Base-by-base conservation (phyloP, 2,797 vertebrate genomes). In the Distichodus sexfasciatus region DNA sequence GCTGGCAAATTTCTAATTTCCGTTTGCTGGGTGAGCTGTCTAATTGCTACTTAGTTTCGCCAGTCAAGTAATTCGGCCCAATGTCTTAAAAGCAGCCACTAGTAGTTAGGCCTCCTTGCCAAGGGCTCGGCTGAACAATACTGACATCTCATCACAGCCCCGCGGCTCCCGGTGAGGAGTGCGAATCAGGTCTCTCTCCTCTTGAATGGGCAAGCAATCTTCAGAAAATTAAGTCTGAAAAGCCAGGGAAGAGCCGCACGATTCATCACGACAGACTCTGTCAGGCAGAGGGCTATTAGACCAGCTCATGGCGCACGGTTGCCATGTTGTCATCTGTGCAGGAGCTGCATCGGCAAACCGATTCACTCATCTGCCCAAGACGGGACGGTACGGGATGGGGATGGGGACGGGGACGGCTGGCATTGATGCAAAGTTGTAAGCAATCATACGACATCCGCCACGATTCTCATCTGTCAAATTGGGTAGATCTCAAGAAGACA, bases 161-260 rank as follows among this genome's bases (percentile, higher is more conserved):
- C 62, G 1, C 46, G 12, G 80, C 80, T 89, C 78, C 78, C 76
- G 81, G 81, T 76, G 79, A 82, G 76, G 79, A 83, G 0, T 64
- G 75, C 71, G 71, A 76, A 87, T 87, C 83, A 70, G 72, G 74
- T 80, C 83, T 81, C 85, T 89, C 87, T 93, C 79, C 90, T 92
- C 92, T 91, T 76, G 80, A 93, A 86, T 87, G 91, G 89, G 86
- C 88, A 91, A 85, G 89, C 89, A 93, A 89, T 91, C 91, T 93
- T 85, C 72, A 86, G 89, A 90, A 92, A 94, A 94, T 92, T 90
- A 91, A 88, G 88, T 85, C 87, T 91, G 89, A 91, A 89, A 91
- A 90, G 84, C 86, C 80, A 78, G 82, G 65, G 87, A 87, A 87
- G 88, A 87, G 87, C 85, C 76, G 83, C 74, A 84, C 86, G 84